Base-by-base conservation (phyloP, 2,797 vertebrate genomes). In the Schizothorax lantsangensis region DNA sequence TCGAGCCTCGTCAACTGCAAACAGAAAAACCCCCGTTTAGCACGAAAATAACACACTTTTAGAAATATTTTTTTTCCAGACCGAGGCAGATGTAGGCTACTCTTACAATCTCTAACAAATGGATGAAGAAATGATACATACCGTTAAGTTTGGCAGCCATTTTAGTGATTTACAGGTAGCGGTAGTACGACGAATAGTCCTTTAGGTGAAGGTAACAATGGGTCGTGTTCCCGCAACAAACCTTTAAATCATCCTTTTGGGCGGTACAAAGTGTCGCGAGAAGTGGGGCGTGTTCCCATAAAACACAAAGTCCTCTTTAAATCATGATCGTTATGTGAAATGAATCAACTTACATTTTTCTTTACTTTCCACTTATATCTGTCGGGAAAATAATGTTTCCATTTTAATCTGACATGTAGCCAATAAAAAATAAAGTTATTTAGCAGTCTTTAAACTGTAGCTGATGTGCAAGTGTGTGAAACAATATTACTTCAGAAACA, bases 151-250 rank as follows among this genome's bases (percentile, higher is more conserved):
- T 54, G 30, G 2, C 30, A 52, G 49, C 10, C 49, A 77, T 77
- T 38, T 38, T 7, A 36, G 19, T 5, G 10, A 52, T 11, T 40
- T 23, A 12, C 2, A 3, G 26, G 45, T 52, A 5, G 14, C 5
- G 0, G 1, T 15, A 14, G 6, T 3, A 5, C 43, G 6, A 17
- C 14, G 7, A 4, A n/a, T 5, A 23, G 6, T n/a, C 8, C 4
- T 19, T 4, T 7, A 26, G n/a, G 15, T 14, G 43, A 74, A 6
- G 7, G 40, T 17, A 5, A 26, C 14, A 75, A 75, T 6, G 73
- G 17, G 30, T 36, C 3, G 15, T 17, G 26, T 6, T 52, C 17
- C 0, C 8, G 8, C 15, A 54, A 54, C 49, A 77, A 7, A 36
- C 11, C 9, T 77, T 77, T 54, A 54, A 77, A 77, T 7, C 5